Conservation (phyloP, 2,888 invertebrate genomes). For the Adelognathus sp. region DNA sequence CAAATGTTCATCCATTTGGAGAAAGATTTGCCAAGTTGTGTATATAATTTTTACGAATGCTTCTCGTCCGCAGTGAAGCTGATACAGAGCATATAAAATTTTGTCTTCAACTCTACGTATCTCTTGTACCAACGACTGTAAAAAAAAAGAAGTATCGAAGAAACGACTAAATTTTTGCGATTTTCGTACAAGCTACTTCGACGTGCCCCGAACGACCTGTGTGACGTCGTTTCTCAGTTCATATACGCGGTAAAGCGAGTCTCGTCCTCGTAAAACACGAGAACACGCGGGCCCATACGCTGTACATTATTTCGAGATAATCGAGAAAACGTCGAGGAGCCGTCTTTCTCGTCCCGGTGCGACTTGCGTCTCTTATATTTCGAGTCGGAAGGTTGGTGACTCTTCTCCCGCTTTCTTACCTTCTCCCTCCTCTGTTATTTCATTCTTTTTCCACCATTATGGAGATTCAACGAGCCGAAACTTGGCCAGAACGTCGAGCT, state of each 20-base stretch:
- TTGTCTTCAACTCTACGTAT: no score
- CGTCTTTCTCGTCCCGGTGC: neutral
- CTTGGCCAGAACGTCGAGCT: conserved; percentile 44
- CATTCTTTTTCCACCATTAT: conserved; percentile 43
- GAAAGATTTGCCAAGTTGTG: no score
- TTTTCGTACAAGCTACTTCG: neutral
- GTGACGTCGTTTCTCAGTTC: neutral
- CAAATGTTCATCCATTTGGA: no score
- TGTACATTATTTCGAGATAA: conserved; percentile 53
- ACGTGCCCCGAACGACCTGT: neutral
- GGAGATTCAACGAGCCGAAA: conserved; percentile 55
- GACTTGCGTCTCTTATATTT: neutral
- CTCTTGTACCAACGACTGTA: conserved; percentile 10
- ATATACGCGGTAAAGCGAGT: neutral
- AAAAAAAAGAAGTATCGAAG: neutral
- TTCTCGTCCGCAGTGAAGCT: no score
- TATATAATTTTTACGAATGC: no score
- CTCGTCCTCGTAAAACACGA: conserved; percentile 2
- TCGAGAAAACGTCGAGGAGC: conserved; percentile 40
- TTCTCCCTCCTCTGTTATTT: neutral
- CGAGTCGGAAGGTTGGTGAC: conserved; percentile 16
- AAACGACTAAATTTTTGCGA: neutral
- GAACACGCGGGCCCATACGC: conserved; percentile 2
- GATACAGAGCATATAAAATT: no score
- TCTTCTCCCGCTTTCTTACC: conserved; percentile 8